These are phyloP conservation scores for Trachelus troglodyta DNA, from an alignment of 2,888 invertebrate species.

Conservation along the genomic window DNA sequence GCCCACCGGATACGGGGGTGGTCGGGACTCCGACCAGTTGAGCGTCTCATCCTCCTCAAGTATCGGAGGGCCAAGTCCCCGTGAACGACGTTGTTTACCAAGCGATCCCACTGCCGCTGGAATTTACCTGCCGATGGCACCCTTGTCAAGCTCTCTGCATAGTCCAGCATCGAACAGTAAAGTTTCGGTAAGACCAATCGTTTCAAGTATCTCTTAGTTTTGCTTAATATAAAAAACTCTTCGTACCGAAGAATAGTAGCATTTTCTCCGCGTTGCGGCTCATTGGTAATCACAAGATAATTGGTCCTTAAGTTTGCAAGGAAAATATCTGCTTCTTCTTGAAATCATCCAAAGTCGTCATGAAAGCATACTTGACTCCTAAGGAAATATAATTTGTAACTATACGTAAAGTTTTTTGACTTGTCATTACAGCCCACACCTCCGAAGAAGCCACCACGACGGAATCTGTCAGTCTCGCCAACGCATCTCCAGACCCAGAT, in stretches of 20 bases:
- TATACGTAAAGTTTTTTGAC: neutral
- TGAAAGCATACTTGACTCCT: neutral
- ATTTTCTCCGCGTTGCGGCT: neutral
- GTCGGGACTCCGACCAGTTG: slow-evolving; percentile 72
- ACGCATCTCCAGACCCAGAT: slow-evolving; percentile 76
- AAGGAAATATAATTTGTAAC: neutral
- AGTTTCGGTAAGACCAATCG: slow-evolving; percentile 70
- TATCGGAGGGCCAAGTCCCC: slow-evolving; percentile 68
- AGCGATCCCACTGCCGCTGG: slow-evolving; percentile 63
- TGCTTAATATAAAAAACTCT: neutral
- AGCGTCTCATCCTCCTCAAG: slow-evolving; percentile 74
- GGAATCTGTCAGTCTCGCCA: slow-evolving; percentile 87
- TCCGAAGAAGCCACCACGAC: slow-evolving; percentile 89
- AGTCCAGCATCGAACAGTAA: slow-evolving; percentile 73
- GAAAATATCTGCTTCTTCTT: neutral
- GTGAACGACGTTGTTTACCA: slow-evolving; percentile 67
- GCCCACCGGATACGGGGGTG: slow-evolving; percentile 64
- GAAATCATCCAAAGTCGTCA: neutral
- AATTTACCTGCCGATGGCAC: slow-evolving; percentile 73
- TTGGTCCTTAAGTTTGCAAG: neutral
- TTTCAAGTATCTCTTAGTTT: slow-evolving; percentile 11
- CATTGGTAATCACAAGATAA: neutral
- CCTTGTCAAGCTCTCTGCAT: slow-evolving; percentile 67
- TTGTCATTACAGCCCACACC: slow-evolving; percentile 77
- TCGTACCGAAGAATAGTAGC: neutral